A percentile compares a stretch with the other conserved stretches of the same genome.
These are phyloP conservation scores for Ascaphus truei DNA, from an alignment of 2,113 vertebrate species.

Conservation along the genomic window DNA sequence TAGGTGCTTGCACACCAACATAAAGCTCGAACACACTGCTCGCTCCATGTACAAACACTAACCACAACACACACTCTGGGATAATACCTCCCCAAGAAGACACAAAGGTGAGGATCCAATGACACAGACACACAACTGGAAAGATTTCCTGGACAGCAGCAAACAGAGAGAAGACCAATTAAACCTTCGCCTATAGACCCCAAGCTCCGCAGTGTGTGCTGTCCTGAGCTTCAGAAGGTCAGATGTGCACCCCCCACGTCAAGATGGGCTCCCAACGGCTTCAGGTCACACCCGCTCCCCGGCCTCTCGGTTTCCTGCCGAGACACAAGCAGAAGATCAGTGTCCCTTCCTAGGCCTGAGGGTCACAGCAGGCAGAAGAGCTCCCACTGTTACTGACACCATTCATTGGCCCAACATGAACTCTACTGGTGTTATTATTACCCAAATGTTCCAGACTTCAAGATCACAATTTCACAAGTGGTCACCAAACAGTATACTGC, in stretches of 20 bases:
- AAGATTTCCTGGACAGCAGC: constrained; percentile 11
- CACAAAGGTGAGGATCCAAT: neutral
- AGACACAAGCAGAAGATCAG: rapidly evolving
- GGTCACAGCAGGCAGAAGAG: too few species aligned
- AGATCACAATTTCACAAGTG: too few species aligned
- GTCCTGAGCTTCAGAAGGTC: neutral
- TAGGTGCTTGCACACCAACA: neutral
- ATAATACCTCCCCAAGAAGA: neutral
- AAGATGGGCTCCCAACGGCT: neutral
- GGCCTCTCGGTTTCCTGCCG: rapidly evolving
- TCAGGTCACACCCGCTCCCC: neutral
- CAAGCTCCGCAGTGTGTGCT: neutral
- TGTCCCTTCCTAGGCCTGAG: too few species aligned
- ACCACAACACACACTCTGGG: neutral
- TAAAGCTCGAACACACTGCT: neutral
- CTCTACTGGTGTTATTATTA: too few species aligned
- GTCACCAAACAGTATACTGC: too few species aligned
- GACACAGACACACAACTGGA: neutral
- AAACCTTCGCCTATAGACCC: neutral
- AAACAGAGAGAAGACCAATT: neutral
- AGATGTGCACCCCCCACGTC: neutral
- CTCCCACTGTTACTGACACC: too few species aligned
- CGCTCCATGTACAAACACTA: neutral
- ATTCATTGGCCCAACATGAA: too few species aligned
- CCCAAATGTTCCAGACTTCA: too few species aligned